Evolutionary conservation across 2,113 vertebrate species (phyloP), one percentile per base, ranked within the genome.

Genomic region (Cyphomyrus plagiostoma): DNA sequence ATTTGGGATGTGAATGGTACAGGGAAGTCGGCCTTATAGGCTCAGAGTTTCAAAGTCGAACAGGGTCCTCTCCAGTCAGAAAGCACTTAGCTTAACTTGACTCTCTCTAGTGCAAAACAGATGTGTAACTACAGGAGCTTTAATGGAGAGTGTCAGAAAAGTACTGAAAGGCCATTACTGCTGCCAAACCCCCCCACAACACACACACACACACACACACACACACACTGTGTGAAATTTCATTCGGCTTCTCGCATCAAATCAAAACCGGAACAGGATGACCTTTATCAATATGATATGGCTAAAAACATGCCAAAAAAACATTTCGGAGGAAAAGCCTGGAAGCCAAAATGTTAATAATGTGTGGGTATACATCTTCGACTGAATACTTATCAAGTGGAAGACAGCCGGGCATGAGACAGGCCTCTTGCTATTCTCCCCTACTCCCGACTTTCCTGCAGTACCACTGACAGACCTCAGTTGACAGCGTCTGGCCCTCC

Each of bases 141-240:
- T 42, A 39, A 77, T 77, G 74, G 11, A 17, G 35, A 17, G 74
- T 42, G 35, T 35, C 74, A 17, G 35, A 19, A 42, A 80, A 39
- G 74, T 42, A 77, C 4, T 0, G 15, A 13, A 77, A 15, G 35
- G 30, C 15, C 35, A 77, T 39, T 39, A 77, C 15, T 39, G 10
- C 30, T 77, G 82, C 45, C 82, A 45, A 23, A 48, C 39, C 80
- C 2, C 5, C 77, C 77, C 4, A 23, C 80, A 46, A 82, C 77
- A 83, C 80, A 45, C 80, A 82, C 77, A 82, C 26, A 82, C 77
- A 83, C 80, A 45, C 80, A 82, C 77, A 82, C 26, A 46, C 80
- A 23, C 42, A 46, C 80, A 46, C 17, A 23, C 82, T 84, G 10
- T 4, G 21, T 21, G 21, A 42, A 39, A 48, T 9, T 23, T 84